These are phyloP conservation scores for Anolis carolinensis DNA, from an alignment of 2,113 vertebrate genomes.

Conservation along the genomic window DNA sequence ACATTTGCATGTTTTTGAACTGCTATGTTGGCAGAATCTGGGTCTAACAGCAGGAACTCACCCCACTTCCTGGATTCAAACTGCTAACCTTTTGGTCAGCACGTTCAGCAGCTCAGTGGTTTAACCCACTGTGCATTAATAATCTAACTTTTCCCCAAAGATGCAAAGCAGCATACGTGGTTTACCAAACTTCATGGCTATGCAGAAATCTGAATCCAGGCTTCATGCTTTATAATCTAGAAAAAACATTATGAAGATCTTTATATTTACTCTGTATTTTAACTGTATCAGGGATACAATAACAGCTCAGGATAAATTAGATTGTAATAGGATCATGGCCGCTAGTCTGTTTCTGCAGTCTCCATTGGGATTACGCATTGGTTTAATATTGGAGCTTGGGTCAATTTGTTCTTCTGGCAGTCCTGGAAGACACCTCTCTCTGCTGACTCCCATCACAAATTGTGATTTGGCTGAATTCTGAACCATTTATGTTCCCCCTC, in stretches of 20 bases:
- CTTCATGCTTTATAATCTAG: background rate
- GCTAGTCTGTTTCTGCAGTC: background rate
- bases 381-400: conserved; percentile 1
- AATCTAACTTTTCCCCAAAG: too few species aligned
- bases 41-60: too few species aligned
- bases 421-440: background rate
- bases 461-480: background rate
- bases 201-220: background rate
- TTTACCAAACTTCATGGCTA: too few species aligned
- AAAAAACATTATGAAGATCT: background rate
- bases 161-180: too few species aligned
- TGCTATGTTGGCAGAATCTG: too few species aligned
- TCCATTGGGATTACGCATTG: accelerated
- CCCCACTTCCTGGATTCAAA: too few species aligned
- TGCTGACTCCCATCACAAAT: background rate
- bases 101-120: too few species aligned
- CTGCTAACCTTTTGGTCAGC: too few species aligned
- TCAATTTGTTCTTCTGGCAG: background rate
- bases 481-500: background rate
- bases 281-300: background rate
- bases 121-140: too few species aligned
- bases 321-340: background rate
- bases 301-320: background rate
- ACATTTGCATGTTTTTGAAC: too few species aligned
- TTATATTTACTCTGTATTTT: background rate